Base-by-base conservation (phyloP, 2,113 vertebrate genomes). In the Eretmochelys imbricata region DNA sequence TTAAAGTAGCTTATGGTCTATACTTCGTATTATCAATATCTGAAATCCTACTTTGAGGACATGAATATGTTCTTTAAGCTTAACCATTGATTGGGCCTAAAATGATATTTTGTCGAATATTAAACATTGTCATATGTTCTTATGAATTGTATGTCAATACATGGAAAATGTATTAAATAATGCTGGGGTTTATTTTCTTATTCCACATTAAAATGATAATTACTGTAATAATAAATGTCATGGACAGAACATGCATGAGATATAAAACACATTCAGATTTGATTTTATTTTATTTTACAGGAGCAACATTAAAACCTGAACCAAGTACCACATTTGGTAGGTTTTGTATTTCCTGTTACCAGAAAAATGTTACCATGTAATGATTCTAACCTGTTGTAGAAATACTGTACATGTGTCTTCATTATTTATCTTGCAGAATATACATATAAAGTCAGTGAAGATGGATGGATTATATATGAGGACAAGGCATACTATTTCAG, bases 401-500 rank as follows among this genome's bases (percentile, higher is more conserved):
- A 38, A 82, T 9, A 65, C 16, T 29, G 10, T 89, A 8, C 19
- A 29, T 84, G 49, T 83, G 76, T 1, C 87, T 97, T 92, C 95
- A 8, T 53, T 87, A 55, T 95, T 81, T 65, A 76, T 27, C 89
- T 96, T 96, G 76, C 96, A 99, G 99, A 92, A 79, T 97, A 96
- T 94, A 97, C 98, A 10, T 95, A 93, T 1, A 2, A 1, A 95
- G 93, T 94, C 59, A 99, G 98, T 31, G 98, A 98, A 42, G 99
- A 99, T 93, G 98, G 98, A 75, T 99, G 99, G 99, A 53, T 99
- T 50, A 97, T 96, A 87, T 98, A 98, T 96, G 99, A 99, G 49
- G 98, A 98, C 51, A 98, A 98, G 69, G 99, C 99, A 48, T 99
- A 99, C 94, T 99, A 98, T 92, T 96, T 99, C 84, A 99, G 99